These are phyloP conservation scores for Antedon mediterranea DNA, from an alignment of 53 echinoderm and acorn worm species.

Conservation along the genomic window DNA sequence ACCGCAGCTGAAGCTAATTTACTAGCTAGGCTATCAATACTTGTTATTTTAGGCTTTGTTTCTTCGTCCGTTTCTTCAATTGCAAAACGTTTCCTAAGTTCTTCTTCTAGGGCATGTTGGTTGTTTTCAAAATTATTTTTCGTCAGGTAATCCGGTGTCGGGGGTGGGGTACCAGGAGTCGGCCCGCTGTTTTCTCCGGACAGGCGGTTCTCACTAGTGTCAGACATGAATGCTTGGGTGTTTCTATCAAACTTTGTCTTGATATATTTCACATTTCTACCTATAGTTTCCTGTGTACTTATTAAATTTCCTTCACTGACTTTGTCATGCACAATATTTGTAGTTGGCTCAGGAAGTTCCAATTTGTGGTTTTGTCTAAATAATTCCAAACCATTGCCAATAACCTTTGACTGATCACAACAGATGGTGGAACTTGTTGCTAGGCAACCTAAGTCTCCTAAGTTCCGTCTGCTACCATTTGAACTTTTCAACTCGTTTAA, in stretches of 20 bases:
- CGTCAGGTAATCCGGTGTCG: neutral
- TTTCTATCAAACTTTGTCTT: neutral
- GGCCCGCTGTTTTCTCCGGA: neutral
- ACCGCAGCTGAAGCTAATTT: conserved; percentile 7
- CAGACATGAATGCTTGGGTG: neutral
- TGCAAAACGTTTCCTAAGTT: neutral
- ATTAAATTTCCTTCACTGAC: neutral
- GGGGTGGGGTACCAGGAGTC: neutral
- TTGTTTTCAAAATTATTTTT: neutral
- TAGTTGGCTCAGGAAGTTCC: neutral
- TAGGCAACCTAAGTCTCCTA: neutral
- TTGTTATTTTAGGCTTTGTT: too few species aligned
- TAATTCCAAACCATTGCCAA: neutral
- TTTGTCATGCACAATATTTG: neutral
- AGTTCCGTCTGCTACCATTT: neutral
- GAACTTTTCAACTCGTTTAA: neutral
- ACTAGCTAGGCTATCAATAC: too few species aligned
- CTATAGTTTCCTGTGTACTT: neutral
- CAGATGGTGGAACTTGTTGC: neutral
- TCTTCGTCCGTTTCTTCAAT: neutral
- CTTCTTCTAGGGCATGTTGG: neutral
- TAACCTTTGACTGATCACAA: neutral
- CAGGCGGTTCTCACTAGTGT: neutral
- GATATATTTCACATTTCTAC: neutral
- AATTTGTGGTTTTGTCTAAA: neutral